Conservation (phyloP, 2,888 invertebrate genomes). For the Drosophila prostipennis region DNA sequence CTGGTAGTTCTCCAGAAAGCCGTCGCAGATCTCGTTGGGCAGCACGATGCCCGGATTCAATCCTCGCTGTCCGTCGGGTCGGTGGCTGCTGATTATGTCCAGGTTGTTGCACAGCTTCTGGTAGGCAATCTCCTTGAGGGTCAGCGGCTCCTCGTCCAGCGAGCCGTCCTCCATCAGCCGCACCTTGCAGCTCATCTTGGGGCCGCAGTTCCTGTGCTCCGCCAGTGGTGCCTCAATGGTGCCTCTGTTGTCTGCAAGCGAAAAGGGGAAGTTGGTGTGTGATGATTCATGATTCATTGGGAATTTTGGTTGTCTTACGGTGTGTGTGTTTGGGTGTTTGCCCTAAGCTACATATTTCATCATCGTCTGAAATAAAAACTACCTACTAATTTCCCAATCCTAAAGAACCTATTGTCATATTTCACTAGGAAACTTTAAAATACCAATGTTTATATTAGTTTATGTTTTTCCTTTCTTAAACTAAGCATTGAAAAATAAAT, state of each 20-base stretch:
- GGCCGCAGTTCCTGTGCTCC: slow-evolving; percentile 19
- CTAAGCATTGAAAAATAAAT: too few relatives aligned
- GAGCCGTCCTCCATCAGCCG: slow-evolving; percentile 84
- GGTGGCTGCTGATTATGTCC: slow-evolving; percentile 78
- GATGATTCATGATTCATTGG: background rate
- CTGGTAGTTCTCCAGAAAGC: slow-evolving; percentile 84
- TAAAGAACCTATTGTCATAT: background rate
- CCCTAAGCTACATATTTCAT: background rate
- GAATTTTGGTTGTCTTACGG: background rate
- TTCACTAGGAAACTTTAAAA: background rate
- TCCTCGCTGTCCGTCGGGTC: slow-evolving; percentile 74
- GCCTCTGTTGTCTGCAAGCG: background rate
- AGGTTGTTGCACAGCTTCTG: slow-evolving; percentile 83
- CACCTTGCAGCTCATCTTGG: slow-evolving; percentile 83
- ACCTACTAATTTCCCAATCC: background rate
- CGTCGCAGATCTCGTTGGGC: slow-evolving; percentile 90
- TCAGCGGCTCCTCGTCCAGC: slow-evolving; percentile 83
- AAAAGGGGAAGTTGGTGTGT: too few relatives aligned
- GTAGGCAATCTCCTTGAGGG: slow-evolving; percentile 83
- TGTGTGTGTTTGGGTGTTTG: background rate
- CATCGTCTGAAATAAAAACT: background rate
- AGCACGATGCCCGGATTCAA: slow-evolving; percentile 87
- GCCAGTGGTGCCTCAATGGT: slow-evolving; percentile 22
- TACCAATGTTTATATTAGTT: too few relatives aligned
- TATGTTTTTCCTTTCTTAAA: too few relatives aligned